A percentile compares a stretch with the other conserved stretches of the same genome.
phyloP scores from a whole-genome alignment of 2,113 vertebrate genomes.

The Sakesphorus luctuosus region DNA sequence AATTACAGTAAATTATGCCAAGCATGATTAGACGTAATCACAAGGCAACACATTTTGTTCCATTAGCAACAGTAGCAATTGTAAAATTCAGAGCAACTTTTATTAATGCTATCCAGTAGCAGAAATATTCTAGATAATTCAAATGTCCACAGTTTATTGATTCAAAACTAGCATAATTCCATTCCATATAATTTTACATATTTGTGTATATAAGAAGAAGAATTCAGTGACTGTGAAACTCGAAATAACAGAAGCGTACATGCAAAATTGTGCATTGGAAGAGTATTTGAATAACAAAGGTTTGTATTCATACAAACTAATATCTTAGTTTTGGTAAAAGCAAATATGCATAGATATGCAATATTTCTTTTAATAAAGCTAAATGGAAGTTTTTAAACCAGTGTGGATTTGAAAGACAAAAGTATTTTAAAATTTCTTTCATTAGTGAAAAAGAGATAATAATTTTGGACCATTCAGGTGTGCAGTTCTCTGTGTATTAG shows the following conservation, averaged over 20 bases:
- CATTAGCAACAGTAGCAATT: constrained; percentile 38
- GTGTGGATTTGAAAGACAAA: background rate
- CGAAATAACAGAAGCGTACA: background rate
- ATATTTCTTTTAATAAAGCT: background rate
- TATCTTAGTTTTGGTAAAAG: background rate
- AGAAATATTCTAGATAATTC: constrained; percentile 4
- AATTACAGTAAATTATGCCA: constrained; percentile 55
- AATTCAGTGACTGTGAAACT: background rate
- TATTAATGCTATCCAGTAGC: background rate
- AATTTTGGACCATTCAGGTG: background rate
- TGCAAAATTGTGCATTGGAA: background rate
- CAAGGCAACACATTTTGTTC: constrained; percentile 42
- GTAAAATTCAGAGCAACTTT: constrained; percentile 12
- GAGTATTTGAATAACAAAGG: background rate
- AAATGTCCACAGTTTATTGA: background rate
- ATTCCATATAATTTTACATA: background rate
- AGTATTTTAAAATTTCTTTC: background rate
- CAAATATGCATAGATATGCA: background rate
- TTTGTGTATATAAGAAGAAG: background rate
- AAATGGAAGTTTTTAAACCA: background rate
- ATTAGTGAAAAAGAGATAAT: background rate
- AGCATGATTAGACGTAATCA: constrained; percentile 47
- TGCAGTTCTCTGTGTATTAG: background rate
- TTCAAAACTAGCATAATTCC: background rate
- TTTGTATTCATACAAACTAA: background rate